Percentiles rank a stretch among this genome's conserved stretches.
phyloP scores from a whole-genome alignment of 2,797 vertebrate species.

The Ctenosaura bakeri region DNA sequence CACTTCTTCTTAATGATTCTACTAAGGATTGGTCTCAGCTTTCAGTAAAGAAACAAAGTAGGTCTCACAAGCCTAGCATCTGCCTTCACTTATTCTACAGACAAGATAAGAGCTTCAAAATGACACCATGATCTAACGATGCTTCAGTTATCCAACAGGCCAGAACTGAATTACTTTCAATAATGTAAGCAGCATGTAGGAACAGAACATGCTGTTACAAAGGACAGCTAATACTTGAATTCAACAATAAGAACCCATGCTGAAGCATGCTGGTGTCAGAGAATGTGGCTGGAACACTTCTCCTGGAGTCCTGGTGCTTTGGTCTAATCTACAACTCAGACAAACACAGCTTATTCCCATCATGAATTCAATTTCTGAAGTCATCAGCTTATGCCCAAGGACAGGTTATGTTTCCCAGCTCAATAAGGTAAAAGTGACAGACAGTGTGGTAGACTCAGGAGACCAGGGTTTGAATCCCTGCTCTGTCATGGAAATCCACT shows the following conservation, averaged over 20 bases:
- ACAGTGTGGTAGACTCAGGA: too few species aligned
- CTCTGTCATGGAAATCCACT: too few species aligned
- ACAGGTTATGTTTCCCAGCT: not conserved
- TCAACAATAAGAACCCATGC: not conserved
- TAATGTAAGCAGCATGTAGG: not conserved
- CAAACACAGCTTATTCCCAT: not conserved
- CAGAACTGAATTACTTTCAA: not conserved
- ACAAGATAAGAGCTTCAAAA: not conserved
- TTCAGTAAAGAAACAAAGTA: not conserved
- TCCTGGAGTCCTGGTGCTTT: rapidly evolving
- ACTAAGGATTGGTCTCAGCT: not conserved
- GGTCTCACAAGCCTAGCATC: not conserved
- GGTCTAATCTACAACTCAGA: rapidly evolving
- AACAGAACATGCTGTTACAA: not conserved
- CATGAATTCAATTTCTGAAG: rapidly evolving
- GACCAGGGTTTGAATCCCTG: too few species aligned
- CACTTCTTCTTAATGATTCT: too few species aligned
- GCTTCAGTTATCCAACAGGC: not conserved
- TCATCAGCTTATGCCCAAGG: not conserved
- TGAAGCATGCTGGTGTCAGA: not conserved
- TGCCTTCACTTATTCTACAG: not conserved
- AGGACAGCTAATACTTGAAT: not conserved
- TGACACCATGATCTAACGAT: not conserved
- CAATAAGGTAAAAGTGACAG: not conserved
- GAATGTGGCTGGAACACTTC: rapidly evolving